Evolutionary conservation across 1,140 invertebrate species (phyloP).

Genomic region (Planococcus citri): DNA sequence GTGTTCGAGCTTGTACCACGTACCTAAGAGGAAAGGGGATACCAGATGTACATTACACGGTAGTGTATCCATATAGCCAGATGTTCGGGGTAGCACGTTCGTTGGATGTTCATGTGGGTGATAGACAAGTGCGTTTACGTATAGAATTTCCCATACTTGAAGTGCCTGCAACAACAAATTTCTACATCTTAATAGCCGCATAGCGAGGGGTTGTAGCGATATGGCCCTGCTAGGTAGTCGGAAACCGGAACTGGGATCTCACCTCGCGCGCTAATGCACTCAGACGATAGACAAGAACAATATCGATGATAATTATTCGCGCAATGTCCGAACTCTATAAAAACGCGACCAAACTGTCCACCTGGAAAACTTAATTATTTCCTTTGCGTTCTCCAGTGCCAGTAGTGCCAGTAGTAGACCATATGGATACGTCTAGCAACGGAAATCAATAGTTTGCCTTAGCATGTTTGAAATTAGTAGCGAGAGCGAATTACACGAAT

Average conservation of each 20-base stretch:
- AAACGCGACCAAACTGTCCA: too few species aligned
- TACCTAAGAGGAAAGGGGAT: neutral
- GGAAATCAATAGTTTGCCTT: neutral
- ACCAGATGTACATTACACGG: neutral
- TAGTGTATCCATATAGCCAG: neutral
- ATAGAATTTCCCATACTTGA: neutral
- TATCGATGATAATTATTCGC: constrained; percentile 7
- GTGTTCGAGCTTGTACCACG: too few species aligned
- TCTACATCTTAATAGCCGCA: too few species aligned
- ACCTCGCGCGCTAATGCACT: neutral
- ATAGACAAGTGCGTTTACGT: neutral
- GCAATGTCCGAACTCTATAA: neutral
- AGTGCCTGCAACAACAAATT: too few species aligned
- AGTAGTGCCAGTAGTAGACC: too few species aligned
- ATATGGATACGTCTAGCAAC: neutral
- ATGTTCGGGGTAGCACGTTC: neutral
- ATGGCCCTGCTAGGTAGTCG: neutral
- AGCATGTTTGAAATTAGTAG: too few species aligned
- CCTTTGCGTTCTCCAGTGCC: too few species aligned
- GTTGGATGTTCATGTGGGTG: neutral
- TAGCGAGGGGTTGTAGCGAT: too few species aligned
- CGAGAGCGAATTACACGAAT: neutral
- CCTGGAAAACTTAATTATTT: neutral
- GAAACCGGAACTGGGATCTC: neutral
- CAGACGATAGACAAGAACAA: neutral